Evolutionary conservation across 2,113 vertebrate species (phyloP).

Genomic region (Columba janthina): DNA sequence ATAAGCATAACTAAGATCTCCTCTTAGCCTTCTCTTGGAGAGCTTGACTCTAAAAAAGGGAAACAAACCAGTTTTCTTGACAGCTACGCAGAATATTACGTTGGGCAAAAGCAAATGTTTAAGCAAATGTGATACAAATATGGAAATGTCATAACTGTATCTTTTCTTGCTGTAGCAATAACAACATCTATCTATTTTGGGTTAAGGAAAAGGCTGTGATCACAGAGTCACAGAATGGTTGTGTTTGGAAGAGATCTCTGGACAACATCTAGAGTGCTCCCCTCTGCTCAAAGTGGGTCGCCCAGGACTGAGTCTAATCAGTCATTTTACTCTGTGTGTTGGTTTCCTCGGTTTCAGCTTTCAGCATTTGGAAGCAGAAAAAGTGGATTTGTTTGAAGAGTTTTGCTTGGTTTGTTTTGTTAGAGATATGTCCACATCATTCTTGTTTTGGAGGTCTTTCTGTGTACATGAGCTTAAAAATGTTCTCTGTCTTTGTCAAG

Average conservation of each 20-base stretch:
- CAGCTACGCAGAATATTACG: background rate
- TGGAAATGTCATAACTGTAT: background rate
- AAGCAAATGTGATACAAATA: background rate
- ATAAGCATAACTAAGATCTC: too few species aligned
- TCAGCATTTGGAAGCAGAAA: background rate
- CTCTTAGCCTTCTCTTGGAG: background rate
- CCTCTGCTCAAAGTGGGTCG: background rate
- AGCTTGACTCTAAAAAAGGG: background rate
- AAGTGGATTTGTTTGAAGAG: background rate
- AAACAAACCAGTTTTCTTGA: background rate
- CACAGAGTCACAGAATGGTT: background rate
- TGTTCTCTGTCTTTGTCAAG: background rate
- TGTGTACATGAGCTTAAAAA: background rate
- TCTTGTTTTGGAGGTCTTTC: background rate
- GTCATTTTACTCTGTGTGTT: background rate
- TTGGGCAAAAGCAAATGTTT: background rate
- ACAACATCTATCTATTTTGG: background rate
- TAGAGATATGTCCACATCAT: background rate
- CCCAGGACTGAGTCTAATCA: background rate
- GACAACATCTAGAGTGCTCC: background rate
- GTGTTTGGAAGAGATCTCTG: background rate
- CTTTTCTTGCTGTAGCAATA: background rate
- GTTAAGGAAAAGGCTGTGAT: background rate
- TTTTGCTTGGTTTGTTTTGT: background rate
- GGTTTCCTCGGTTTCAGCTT: background rate